Conservation (phyloP, 2,113 vertebrate genomes). For the Mormyrus lacerda region DNA sequence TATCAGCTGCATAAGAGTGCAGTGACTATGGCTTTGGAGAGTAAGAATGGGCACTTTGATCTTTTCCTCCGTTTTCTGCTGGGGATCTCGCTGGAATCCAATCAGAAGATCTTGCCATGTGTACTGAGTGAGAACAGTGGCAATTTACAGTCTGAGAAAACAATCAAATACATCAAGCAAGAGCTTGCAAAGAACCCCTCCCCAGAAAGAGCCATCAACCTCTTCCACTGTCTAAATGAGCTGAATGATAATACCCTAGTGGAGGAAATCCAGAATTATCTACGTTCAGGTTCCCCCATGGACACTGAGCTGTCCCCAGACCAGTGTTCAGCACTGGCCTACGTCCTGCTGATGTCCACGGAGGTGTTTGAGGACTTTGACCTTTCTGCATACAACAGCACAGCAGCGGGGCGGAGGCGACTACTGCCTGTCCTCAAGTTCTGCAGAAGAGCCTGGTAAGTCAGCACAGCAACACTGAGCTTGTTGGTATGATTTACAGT, state of each 20-base stretch:
- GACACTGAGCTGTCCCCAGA: not conserved
- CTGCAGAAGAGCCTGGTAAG: conserved; percentile 5
- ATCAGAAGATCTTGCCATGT: conserved; percentile 7
- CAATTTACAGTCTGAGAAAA: not conserved
- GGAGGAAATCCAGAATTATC: conserved; percentile 7
- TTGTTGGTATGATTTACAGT: not conserved
- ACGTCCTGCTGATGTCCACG: conserved; percentile 12
- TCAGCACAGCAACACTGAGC: not conserved
- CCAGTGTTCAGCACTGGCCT: conserved; percentile 24
- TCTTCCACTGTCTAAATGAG: conserved; percentile 20
- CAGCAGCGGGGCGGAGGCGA: not conserved
- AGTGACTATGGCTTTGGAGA: conserved; percentile 13
- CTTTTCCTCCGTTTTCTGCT: conserved; percentile 22
- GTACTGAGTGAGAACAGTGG: not conserved
- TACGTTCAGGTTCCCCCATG: not conserved
- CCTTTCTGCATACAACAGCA: conserved; percentile 1
- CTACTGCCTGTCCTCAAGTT: conserved; percentile 13
- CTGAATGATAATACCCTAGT: conserved; percentile 1
- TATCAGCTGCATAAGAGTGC: conserved; percentile 17
- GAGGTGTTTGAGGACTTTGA: conserved; percentile 12
- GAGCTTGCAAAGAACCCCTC: not conserved
- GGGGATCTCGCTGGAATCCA: conserved; percentile 13
- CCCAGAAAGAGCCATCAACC: conserved; percentile 16
- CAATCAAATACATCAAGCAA: conserved; percentile 12
- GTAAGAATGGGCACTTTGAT: conserved; percentile 10